Base-by-base conservation (phyloP, 2,113 vertebrate species). In the Pseudorasbora parva region DNA sequence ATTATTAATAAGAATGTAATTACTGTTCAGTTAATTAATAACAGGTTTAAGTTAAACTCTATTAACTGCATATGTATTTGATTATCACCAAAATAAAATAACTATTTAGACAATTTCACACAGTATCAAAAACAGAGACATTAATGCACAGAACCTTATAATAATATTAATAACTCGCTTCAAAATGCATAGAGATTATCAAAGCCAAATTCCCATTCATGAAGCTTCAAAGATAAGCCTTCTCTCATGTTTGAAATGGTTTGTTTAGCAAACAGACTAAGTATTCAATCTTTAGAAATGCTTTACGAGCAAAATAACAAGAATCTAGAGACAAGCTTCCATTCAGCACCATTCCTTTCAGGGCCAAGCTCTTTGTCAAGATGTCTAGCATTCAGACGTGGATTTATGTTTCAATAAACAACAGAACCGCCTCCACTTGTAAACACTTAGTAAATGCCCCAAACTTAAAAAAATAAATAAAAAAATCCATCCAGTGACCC, bases 351-450 rank as follows among this genome's bases (percentile, higher is more conserved):
- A 49, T 23, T 59, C 49, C 30, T 41, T 41, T 72, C 25, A 47
- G 27, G 56, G 71, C 51, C 21, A 14, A 82, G 82, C 59, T 86
- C 47, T 83, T 84, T 80, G 73, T 78, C 72, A 43, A 10, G 8
- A 59, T 54, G 78, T 87, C 62, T 33, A 69, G n/a, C 56, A 75
- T 64, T 82, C 27, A 60, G 51, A 3, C 2, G 4, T 21, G 75
- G 68, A 84, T 87, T 72, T 73, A 87, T 66, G 23, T 77, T 72
- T 87, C 54, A 69, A 56, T 82, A 81, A 84, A 81, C 66, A 59
- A 45, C 19, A 17, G 11, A 81, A 68, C 78, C 59, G 78, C 73
- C 78, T 33, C 54, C 43, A 68, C 78, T 37, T 19, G 41, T 79
- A 79, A 79, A 79, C 23, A 45, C 5, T 30, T 14, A 25, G 21